Evolutionary conservation across 1,140 invertebrate species (phyloP), one percentile per base, ranked within the genome.

Genomic region (Cephus cinctus): DNA sequence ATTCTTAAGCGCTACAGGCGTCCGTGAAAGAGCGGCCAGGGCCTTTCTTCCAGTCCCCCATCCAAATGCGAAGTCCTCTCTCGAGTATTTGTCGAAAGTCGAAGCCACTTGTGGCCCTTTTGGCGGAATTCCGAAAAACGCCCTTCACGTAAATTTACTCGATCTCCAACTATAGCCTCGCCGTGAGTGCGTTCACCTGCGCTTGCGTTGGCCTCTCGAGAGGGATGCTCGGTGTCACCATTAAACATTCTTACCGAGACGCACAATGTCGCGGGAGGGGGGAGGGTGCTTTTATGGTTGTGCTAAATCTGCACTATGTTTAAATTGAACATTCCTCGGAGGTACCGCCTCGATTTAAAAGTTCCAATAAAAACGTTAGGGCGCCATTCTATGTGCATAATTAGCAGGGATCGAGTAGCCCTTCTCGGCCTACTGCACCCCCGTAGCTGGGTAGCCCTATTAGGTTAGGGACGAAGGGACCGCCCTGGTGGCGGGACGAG

Each of bases 381-480:
- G 22, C n/a, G 6, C 20, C 4, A 8, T 36, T 36, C 34, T 18
- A 14, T 8, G 14, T 18, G 34, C 9, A 8, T 36, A 36, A 11
- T 14, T 11, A 3, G 34, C 34, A 36, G 14, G 19, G 1, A 27
- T 8, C 34, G n/a, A n/a, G n/a, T n/a, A n/a, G n/a, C 9, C 11
- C 4, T 0, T 15, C n/a, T 9, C 31, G 14, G 18, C 35, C 31
- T 23, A 49, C 44, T 34, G 25, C 25, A n/a, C 38, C 45, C 41
- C 15, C 25, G 19, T 19, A 6, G 27, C 21, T 15, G 43, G 46
- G 47, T 16, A 23, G 31, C 53, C 53, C 46, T 60, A 60, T 61
- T 60, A 57, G 60, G 60, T 61, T 57, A 60, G 50, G 34, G 42
- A 32, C 14, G 45, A 52, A 43, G 52, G 57, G 45, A 25, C 40